Percentiles rank a stretch among this genome's conserved stretches.
These are phyloP conservation scores for Odontophorus gujanensis DNA, from an alignment of 2,113 vertebrate species.

Conservation along the genomic window DNA sequence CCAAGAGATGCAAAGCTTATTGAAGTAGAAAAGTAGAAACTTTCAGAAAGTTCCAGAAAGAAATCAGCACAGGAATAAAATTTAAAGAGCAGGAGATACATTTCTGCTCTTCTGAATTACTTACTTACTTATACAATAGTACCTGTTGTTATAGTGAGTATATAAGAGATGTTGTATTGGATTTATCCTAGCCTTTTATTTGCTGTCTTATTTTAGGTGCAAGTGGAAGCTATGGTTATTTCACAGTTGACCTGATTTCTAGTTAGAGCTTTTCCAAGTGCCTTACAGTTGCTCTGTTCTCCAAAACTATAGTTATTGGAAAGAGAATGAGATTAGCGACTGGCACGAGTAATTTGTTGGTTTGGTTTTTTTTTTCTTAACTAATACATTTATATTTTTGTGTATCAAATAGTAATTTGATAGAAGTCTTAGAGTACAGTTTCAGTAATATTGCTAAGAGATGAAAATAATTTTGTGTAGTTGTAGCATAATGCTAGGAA, in stretches of 20 bases:
- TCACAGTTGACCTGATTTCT: conserved; percentile 66
- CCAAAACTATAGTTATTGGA: not conserved
- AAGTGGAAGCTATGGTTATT: conserved; percentile 63
- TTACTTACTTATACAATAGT: not conserved
- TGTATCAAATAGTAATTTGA: not conserved
- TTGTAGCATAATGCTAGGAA: not conserved
- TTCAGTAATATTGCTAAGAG: not conserved
- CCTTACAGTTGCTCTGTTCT: not conserved
- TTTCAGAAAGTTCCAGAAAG: conserved; percentile 11
- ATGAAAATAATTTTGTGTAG: not conserved
- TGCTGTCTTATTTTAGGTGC: conserved; percentile 50
- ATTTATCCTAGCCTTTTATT: conserved; percentile 38
- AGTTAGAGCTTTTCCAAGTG: conserved; percentile 62
- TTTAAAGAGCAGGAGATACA: not conserved
- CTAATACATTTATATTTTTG: not conserved
- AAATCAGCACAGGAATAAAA: not conserved
- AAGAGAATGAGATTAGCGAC: not conserved
- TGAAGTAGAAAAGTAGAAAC: conserved; percentile 10
- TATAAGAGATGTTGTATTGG: not conserved
- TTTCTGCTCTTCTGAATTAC: not conserved
- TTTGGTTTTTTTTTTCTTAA: not conserved
- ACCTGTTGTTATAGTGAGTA: not conserved
- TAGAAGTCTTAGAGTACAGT: not conserved
- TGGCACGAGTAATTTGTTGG: not conserved
- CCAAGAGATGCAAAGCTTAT: not conserved